Evolutionary conservation across 2,797 vertebrate genomes (phyloP).

Genomic region (Siniperca obscura): DNA sequence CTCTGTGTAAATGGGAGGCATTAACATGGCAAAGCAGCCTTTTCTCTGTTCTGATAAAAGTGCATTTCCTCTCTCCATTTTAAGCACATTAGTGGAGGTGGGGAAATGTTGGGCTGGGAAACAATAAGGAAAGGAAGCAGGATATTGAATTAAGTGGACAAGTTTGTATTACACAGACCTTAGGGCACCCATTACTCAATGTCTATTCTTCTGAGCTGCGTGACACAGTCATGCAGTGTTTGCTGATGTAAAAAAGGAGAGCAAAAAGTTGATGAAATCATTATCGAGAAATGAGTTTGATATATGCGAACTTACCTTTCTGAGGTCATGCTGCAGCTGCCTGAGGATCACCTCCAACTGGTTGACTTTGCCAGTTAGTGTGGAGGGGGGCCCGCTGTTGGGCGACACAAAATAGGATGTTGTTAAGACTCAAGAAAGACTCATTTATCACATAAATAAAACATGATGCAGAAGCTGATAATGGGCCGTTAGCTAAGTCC

Average conservation of each 20-base stretch:
- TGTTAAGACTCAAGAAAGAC: neutral
- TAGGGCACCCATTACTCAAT: conserved; percentile 65
- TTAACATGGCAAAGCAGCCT: conserved; percentile 65
- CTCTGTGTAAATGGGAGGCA: conserved; percentile 58
- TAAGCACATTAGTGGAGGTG: conserved; percentile 68
- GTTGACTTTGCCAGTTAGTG: conserved; percentile 97
- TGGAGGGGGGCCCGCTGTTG: conserved; percentile 86
- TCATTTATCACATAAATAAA: conserved; percentile 2
- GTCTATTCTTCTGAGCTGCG: conserved; percentile 54
- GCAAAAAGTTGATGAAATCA: conserved; percentile 32
- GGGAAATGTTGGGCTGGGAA: conserved; percentile 62
- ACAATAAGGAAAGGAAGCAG: conserved; percentile 77
- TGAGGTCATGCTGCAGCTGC: conserved; percentile 94
- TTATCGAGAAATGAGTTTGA: conserved; percentile 7
- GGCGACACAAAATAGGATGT: conserved; percentile 13
- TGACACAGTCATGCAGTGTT: conserved; percentile 46
- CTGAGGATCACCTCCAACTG: conserved; percentile 96
- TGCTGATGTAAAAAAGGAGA: conserved; percentile 23
- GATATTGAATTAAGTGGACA: conserved; percentile 79
- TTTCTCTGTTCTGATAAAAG: conserved; percentile 62
- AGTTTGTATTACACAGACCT: conserved; percentile 71
- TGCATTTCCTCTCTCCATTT: conserved; percentile 69
- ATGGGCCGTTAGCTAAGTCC: neutral
- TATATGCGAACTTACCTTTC: conserved; percentile 86
- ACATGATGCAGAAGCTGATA: neutral